phyloP scores from a whole-genome alignment of 1,140 invertebrate genomes.

The Apis dorsata region DNA sequence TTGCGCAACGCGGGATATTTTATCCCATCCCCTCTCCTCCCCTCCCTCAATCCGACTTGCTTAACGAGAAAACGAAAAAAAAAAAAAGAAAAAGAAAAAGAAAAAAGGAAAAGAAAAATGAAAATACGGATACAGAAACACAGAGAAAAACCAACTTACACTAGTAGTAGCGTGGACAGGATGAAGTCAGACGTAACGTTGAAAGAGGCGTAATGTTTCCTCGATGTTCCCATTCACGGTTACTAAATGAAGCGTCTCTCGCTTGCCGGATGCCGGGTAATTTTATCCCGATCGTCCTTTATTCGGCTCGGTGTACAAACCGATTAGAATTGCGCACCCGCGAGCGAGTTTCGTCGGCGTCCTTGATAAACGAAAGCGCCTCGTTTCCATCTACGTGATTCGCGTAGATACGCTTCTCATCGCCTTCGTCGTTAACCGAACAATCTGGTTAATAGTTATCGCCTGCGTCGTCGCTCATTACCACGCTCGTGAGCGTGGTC shows the following conservation, averaged over 20 bases:
- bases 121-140: background rate
- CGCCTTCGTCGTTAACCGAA: slow-evolving; percentile 49
- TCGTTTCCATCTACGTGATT: slow-evolving; percentile 41
- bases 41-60: background rate
- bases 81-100: background rate
- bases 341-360: slow-evolving; percentile 14
- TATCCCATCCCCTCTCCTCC: background rate
- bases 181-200: slow-evolving; percentile 9
- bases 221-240: slow-evolving; percentile 31
- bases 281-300: slow-evolving; percentile 26
- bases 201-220: background rate
- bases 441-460: slow-evolving; percentile 52
- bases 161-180: background rate
- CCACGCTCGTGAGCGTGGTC: background rate
- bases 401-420: slow-evolving; percentile 42
- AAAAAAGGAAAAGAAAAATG: background rate
- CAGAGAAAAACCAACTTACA: background rate
- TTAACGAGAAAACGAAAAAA: background rate
- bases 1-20: slow-evolving; percentile 16
- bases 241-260: slow-evolving; percentile 18
- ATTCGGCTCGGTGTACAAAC: slow-evolving; percentile 34
- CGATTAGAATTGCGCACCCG: slow-evolving; percentile 36
- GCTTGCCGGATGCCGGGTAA: slow-evolving; percentile 13
- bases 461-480: slow-evolving; percentile 40
- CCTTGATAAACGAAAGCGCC: slow-evolving; percentile 51